Conservation (phyloP, 35 echinoderm and acorn worm species). For the Antedon bifida region DNA sequence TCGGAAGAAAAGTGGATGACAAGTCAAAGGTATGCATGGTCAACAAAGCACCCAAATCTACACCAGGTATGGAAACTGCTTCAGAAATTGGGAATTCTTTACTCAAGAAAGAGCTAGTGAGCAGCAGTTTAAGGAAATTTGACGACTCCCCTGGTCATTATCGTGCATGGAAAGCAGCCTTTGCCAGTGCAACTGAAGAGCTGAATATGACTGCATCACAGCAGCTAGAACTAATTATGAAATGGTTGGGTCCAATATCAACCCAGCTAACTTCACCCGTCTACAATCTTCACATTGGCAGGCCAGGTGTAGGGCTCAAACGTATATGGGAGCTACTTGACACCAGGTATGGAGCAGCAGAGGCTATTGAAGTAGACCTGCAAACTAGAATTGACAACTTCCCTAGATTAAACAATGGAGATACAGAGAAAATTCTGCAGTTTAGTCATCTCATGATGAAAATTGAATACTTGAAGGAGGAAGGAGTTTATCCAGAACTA, state of each 20-base stretch:
- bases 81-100: too few relatives aligned
- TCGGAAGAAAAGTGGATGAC: too few relatives aligned
- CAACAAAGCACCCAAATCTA: too few relatives aligned
- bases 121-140: conserved; percentile 14
- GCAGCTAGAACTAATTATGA: conserved; percentile 20
- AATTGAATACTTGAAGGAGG: conserved; percentile 19
- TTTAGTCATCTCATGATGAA: conserved; percentile 17
- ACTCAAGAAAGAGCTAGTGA: background rate
- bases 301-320: conserved; percentile 15
- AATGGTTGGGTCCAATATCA: conserved; percentile 12
- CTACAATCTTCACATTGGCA: conserved; percentile 13
- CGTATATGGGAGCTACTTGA: conserved; percentile 21
- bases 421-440: conserved; percentile 11
- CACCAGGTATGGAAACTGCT: too few relatives aligned
- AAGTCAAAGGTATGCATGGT: too few relatives aligned
- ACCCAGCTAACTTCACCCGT: background rate
- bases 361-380: conserved; percentile 24
- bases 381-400: conserved; percentile 20
- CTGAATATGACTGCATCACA: conserved; percentile 20
- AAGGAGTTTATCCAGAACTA: background rate
- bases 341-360: conserved; percentile 31
- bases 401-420: conserved; percentile 6
- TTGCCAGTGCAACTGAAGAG: conserved; percentile 26
- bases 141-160: conserved; percentile 17
- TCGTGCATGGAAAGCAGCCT: conserved; percentile 24